Percentiles rank a stretch among this genome's conserved stretches.
These are phyloP conservation scores for Cheilosia vernalis DNA, from an alignment of 2,888 invertebrate genomes.

Conservation along the genomic window DNA sequence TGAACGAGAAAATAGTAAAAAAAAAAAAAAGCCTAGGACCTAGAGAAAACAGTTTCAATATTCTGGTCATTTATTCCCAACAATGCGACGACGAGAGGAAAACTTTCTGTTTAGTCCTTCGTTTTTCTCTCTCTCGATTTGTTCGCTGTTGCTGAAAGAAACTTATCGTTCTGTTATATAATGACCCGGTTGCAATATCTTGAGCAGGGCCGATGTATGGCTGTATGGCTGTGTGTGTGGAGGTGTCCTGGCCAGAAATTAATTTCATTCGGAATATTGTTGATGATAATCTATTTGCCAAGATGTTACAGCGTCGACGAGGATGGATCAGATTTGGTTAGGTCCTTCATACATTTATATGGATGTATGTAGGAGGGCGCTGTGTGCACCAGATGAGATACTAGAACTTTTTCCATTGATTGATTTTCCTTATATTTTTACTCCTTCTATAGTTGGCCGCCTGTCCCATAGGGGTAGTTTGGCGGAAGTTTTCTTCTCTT, in stretches of 20 bases:
- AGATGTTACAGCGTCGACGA: constrained; percentile 67
- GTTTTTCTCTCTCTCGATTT: constrained; percentile 5
- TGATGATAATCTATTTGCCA: constrained; percentile 73
- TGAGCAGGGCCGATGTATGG: neutral
- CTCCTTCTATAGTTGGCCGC: constrained; percentile 3
- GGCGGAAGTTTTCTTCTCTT: constrained; percentile 18
- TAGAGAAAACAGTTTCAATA: constrained; percentile 67
- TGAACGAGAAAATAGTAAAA: neutral
- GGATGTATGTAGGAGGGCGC: neutral
- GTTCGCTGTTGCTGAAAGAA: constrained; percentile 53
- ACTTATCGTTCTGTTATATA: constrained; percentile 67
- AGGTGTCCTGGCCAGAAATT: constrained; percentile 73
- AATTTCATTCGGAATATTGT: constrained; percentile 73
- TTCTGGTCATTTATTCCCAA: constrained; percentile 72
- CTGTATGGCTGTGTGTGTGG: neutral
- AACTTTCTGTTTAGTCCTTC: constrained; percentile 30
- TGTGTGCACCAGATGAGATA: constrained; percentile 23
- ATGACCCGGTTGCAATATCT: constrained; percentile 62
- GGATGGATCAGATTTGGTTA: constrained; percentile 18
- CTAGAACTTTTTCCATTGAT: constrained; percentile 56
- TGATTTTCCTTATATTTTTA: constrained; percentile 63
- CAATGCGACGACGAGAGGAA: constrained; percentile 57
- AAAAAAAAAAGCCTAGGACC: constrained; percentile 8
- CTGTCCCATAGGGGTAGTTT: neutral
- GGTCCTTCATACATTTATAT: neutral